These are phyloP conservation scores for Bellardia pandia DNA, from an alignment of 2,888 invertebrate genomes.

Conservation along the genomic window DNA sequence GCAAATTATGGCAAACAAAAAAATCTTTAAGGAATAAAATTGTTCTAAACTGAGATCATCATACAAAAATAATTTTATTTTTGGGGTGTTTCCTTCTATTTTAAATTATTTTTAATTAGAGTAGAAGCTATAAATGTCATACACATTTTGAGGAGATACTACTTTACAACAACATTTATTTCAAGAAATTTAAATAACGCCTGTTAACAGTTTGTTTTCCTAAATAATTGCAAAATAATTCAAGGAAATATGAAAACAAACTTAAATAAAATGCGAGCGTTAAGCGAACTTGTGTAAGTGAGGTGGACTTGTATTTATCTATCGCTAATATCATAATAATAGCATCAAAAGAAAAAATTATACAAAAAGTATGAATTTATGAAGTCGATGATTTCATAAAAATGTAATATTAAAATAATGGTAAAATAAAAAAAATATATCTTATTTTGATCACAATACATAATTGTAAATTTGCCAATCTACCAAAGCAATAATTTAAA, in stretches of 20 bases:
- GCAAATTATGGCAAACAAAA: conserved; percentile 28
- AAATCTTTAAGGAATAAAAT: neutral
- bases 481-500: neutral
- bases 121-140: conserved; percentile 49
- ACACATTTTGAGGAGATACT: neutral
- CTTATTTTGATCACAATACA: too few species aligned
- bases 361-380: too few species aligned
- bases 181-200: neutral
- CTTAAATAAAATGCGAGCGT: neutral
- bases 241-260: too few species aligned
- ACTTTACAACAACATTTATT: neutral
- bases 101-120: conserved; percentile 63
- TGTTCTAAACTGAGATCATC: conserved; percentile 53
- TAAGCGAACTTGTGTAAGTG: neutral
- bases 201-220: neutral
- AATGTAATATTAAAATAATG: too few species aligned
- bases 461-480: too few species aligned
- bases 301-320: too few species aligned
- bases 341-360: too few species aligned
- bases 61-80: conserved; percentile 20
- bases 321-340: too few species aligned
- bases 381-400: too few species aligned
- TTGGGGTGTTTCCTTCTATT: conserved; percentile 55
- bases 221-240: too few species aligned
- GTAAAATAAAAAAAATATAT: too few species aligned